Conservation (phyloP, 2,888 invertebrate species). For the Limenitis arthemis region DNA sequence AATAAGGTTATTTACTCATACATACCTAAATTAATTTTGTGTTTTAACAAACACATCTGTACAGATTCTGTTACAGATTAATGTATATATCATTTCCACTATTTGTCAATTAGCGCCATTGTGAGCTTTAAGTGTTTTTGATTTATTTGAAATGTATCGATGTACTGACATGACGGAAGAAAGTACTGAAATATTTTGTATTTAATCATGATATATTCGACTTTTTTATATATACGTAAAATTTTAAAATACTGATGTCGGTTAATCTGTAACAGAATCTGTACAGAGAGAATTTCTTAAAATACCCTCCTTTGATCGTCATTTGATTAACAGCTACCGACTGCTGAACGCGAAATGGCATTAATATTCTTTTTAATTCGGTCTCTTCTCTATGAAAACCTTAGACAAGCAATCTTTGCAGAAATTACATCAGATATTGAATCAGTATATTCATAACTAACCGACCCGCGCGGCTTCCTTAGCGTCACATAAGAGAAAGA, state of each 20-base stretch:
- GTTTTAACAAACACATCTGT: no score
- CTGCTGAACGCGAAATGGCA: conserved; percentile 56
- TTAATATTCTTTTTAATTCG: conserved; percentile 68
- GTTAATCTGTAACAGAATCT: no score
- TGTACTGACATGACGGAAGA: conserved; percentile 23
- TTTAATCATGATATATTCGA: background rate
- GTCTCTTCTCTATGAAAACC: conserved; percentile 40
- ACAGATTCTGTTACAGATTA: no score
- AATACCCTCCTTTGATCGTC: conserved; percentile 66
- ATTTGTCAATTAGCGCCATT: conserved; percentile 71
- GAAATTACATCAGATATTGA: background rate
- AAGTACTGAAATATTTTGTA: background rate
- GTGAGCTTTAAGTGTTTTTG: conserved; percentile 55
- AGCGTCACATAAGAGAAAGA: no score
- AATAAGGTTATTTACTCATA: no score
- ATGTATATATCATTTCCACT: conserved; percentile 69
- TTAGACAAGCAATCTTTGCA: background rate
- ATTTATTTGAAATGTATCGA: conserved; percentile 54
- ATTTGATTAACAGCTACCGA: conserved; percentile 61
- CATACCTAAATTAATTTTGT: no score
- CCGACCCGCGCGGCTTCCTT: no score
- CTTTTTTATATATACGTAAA: no score
- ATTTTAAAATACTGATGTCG: no score
- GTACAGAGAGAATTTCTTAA: conserved; percentile 63
- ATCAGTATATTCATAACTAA: background rate